Conservation (phyloP, 1,140 invertebrate species). For the Panulirus ornatus region DNA sequence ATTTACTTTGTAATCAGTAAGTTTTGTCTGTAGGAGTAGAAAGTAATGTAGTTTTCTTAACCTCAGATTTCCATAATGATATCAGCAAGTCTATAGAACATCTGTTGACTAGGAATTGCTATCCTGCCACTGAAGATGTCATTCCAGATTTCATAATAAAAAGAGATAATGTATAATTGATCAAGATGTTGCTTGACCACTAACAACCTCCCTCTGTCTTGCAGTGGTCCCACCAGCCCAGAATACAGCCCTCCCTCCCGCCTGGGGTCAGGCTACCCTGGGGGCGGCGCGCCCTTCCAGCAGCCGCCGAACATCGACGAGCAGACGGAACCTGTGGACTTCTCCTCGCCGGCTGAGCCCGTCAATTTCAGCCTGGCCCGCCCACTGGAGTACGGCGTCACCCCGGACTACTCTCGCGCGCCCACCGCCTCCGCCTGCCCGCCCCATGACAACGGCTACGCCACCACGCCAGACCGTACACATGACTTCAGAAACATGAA, state of each 20-base stretch:
- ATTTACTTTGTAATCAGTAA: too few relatives aligned
- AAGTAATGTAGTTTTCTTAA: too few relatives aligned
- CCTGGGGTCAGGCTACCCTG: conserved; percentile 73
- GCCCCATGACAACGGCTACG: conserved; percentile 80
- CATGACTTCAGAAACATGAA: conserved; percentile 76
- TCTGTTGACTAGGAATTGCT: too few relatives aligned
- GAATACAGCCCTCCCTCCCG: conserved; percentile 75
- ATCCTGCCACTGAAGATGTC: too few relatives aligned
- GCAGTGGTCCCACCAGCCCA: conserved; percentile 75
- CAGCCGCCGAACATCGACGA: conserved; percentile 83
- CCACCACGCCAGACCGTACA: conserved; percentile 73
- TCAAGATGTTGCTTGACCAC: background rate
- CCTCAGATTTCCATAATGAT: too few relatives aligned
- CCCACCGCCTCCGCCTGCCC: conserved; percentile 80
- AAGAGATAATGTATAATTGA: background rate
- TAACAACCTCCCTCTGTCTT: background rate
- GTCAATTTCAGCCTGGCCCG: conserved; percentile 75
- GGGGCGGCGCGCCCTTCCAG: conserved; percentile 82
- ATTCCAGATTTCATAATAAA: too few relatives aligned
- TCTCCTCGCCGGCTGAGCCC: conserved; percentile 82
- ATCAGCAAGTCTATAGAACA: too few relatives aligned
- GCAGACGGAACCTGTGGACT: conserved; percentile 85
- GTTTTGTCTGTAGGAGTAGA: too few relatives aligned
- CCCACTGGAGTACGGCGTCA: conserved; percentile 74
- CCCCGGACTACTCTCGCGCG: conserved; percentile 77